Evolutionary conservation across 2,888 invertebrate genomes (phyloP).

Genomic region (Dascillus cervinus): DNA sequence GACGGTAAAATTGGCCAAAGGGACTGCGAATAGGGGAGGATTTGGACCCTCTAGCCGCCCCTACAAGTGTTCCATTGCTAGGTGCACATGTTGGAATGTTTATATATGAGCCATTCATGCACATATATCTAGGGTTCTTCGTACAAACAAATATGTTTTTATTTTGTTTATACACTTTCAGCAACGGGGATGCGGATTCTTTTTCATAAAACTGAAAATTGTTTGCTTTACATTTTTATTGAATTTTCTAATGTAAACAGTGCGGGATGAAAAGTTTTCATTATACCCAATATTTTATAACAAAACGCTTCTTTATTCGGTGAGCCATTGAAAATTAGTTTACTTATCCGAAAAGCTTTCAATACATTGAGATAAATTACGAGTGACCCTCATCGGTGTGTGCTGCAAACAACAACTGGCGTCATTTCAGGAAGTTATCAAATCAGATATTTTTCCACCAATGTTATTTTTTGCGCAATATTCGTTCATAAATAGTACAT

Average conservation of each 20-base stretch:
- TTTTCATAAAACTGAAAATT: conserved; percentile 5
- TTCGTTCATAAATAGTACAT: no score
- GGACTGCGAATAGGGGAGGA: conserved; percentile 10
- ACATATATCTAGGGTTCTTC: conserved; percentile 16
- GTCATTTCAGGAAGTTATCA: not conserved
- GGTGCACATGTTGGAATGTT: conserved; percentile 17
- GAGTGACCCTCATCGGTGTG: not conserved
- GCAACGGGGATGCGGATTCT: conserved; percentile 1
- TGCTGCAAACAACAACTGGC: not conserved
- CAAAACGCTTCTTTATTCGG: not conserved
- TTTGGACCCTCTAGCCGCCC: conserved; percentile 9
- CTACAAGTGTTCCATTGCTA: conserved; percentile 10
- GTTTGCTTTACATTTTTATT: conserved; percentile 4
- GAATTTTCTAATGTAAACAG: conserved; percentile 4
- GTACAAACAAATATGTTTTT: conserved; percentile 18
- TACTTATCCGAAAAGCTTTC: not conserved
- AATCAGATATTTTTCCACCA: not conserved
- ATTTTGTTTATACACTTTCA: conserved; percentile 14
- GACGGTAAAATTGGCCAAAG: conserved; percentile 11
- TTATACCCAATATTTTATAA: not conserved
- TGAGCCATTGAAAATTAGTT: not conserved
- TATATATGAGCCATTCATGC: conserved; percentile 17
- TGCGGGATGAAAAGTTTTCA: no score
- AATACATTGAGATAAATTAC: not conserved
- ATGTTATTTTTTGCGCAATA: no score